A percentile compares a stretch with the other conserved stretches of the same genome.
Conservation (phyloP, 2,888 invertebrate genomes). For the Diabrotica balteata region DNA sequence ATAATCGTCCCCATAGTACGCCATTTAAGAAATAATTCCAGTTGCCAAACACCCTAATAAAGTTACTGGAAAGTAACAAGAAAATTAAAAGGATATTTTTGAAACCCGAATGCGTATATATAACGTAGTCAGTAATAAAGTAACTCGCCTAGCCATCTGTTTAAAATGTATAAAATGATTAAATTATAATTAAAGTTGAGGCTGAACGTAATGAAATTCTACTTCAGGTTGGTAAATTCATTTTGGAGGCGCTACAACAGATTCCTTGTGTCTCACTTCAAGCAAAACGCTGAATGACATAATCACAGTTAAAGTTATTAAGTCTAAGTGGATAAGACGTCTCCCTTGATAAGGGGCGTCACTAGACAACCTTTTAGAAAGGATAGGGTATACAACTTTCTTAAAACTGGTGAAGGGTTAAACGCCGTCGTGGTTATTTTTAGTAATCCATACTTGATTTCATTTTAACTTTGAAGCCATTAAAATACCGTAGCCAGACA, state of each 20-base stretch:
- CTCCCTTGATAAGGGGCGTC: constrained; percentile 1
- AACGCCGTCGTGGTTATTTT: too few species aligned
- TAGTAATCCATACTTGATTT: too few species aligned
- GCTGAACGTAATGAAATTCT: constrained; percentile 47
- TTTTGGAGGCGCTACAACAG: constrained; percentile 32
- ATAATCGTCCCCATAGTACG: too few species aligned
- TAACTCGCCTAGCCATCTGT: constrained; percentile 47
- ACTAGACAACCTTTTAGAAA: not conserved
- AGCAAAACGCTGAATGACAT: constrained; percentile 37
- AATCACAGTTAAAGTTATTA: constrained; percentile 39
- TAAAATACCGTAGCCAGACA: too few species aligned
- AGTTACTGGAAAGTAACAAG: constrained; percentile 40
- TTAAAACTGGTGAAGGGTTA: not conserved
- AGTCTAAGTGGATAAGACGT: constrained; percentile 36
- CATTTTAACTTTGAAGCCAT: too few species aligned
- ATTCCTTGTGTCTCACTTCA: constrained; percentile 25
- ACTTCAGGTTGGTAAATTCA: constrained; percentile 45
- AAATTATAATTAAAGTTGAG: constrained; percentile 49
- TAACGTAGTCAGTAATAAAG: constrained; percentile 42
- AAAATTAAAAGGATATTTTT: constrained; percentile 42
- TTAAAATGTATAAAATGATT: constrained; percentile 48
- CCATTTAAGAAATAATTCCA: too few species aligned
- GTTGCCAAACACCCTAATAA: too few species aligned
- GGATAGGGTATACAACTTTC: not conserved
- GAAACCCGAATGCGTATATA: constrained; percentile 28